Evolutionary conservation across 2,888 invertebrate genomes (phyloP), one percentile per base, ranked within the genome.

Genomic region (Drosophila neotestacea): DNA sequence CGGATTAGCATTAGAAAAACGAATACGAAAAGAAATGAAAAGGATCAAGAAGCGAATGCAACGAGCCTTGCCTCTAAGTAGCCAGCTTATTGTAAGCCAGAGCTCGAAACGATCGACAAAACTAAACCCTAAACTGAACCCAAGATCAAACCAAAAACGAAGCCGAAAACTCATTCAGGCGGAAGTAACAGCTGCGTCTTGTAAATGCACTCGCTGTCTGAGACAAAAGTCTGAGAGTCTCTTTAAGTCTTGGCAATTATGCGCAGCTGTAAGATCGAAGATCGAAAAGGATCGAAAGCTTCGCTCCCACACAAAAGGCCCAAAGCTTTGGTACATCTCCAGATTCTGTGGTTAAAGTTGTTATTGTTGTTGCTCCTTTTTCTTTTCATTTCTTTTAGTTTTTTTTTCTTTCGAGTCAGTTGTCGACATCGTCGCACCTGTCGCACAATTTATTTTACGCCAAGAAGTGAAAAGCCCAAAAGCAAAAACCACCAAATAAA

Each of bases 391-490:
- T 46, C 51, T 39, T 48, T 48, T 27, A 41, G 32, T 51, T 55
- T 32, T 38, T 56, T 51, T 51, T 67, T 44, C 39, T 52, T 47
- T n/a, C 50, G 70, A 66, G 61, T 51, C 77, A 75, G 84, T 84
- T 81, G 79, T 86, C 75, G 78, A 71, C 74, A 71, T 76, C 69
- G 84, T 85, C 85, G 86, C 86, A 86, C 86, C 86, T 86, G 86
- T 86, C 86, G 85, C 78, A 86, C 88, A 86, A 86, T 86, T 86
- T 86, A 86, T 86, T 87, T 86, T 87, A 77, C 83, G 79, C 83
- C 81, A 73, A 74, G 77, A 79, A 77, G 81, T 77, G 70, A 85
- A 81, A 83, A 85, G 85, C 80, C 79, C 77, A 75, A 82, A 73
- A 74, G 69, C 79, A 69, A 59, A 74, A 79, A 73, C 65, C 44